phyloP scores from a whole-genome alignment of 2,113 vertebrate species.

The Chionomys nivalis region DNA sequence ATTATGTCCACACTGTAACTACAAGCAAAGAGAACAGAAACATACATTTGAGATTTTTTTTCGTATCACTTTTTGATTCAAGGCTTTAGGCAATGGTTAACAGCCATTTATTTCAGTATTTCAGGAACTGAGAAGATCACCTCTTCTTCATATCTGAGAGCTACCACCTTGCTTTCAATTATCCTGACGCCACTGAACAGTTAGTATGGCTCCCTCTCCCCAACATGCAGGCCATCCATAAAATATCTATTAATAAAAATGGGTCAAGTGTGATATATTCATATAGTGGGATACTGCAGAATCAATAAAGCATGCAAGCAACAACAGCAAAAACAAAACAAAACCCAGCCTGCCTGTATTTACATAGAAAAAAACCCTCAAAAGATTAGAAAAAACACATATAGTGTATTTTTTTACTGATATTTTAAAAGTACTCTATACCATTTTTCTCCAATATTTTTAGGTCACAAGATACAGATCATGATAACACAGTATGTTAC shows the following conservation, averaged over 20 bases:
- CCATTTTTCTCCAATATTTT: not conserved
- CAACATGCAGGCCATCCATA: not conserved
- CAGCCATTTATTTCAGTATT: not conserved
- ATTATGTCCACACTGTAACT: not conserved
- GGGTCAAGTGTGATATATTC: not conserved
- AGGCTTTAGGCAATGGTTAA: conserved; percentile 2
- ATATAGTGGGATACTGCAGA: not conserved
- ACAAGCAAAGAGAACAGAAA: not conserved
- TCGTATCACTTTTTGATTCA: not conserved
- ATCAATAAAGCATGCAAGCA: not conserved
- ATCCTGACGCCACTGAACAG: not conserved
- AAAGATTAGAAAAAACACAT: not conserved
- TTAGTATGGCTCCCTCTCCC: not conserved
- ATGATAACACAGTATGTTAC: not conserved
- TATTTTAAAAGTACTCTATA: not conserved
- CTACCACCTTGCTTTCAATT: not conserved
- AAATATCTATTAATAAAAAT: not conserved
- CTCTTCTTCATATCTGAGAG: not conserved
- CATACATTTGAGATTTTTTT: not conserved
- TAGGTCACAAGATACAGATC: not conserved
- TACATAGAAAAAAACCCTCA: not conserved
- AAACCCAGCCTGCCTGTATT: not conserved
- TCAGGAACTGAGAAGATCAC: not conserved
- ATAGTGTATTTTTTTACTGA: not conserved
- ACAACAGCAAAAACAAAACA: not conserved